Conservation (phyloP, 1,140 invertebrate species). For the Theocolax elegans region DNA sequence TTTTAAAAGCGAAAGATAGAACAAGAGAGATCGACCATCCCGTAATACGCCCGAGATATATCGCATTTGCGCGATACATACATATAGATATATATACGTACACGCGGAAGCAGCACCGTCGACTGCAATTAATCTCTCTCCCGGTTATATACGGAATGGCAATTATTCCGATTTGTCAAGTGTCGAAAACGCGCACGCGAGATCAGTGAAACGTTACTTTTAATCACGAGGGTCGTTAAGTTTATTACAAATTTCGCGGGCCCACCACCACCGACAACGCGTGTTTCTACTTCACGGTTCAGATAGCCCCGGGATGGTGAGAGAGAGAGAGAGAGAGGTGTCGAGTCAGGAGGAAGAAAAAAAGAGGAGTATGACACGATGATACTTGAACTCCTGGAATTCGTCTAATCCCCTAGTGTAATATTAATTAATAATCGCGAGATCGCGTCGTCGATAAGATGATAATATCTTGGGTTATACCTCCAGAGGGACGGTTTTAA, state of each 20-base stretch:
- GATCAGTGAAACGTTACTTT: slow-evolving; percentile 65
- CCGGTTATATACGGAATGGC: slow-evolving; percentile 49
- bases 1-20: slow-evolving; percentile 24
- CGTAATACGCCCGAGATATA: no score
- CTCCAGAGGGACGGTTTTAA: slow-evolving; percentile 4
- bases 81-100: slow-evolving; percentile 2
- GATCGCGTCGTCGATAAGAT: not conserved
- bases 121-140: slow-evolving; percentile 51
- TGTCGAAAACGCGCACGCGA: slow-evolving; percentile 54
- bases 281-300: slow-evolving; percentile 52
- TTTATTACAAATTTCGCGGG: slow-evolving; percentile 65
- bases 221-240: slow-evolving; percentile 66
- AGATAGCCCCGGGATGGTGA: slow-evolving; percentile 19
- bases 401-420: slow-evolving; percentile 17
- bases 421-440: slow-evolving; percentile 42
- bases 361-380: no score
- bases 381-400: slow-evolving; percentile 28
- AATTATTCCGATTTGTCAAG: slow-evolving; percentile 63
- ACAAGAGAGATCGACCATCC: no score
- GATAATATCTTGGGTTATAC: slow-evolving; percentile 27
- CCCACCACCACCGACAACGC: slow-evolving; percentile 47
- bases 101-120: not conserved
- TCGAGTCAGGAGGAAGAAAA: not conserved
- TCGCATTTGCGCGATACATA: not conserved
- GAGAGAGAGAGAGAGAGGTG: not conserved